Percentiles rank a stretch among this genome's conserved stretches.
These are phyloP conservation scores for Gallinago paraguaiae DNA, from an alignment of 2,113 vertebrate species.

Conservation along the genomic window DNA sequence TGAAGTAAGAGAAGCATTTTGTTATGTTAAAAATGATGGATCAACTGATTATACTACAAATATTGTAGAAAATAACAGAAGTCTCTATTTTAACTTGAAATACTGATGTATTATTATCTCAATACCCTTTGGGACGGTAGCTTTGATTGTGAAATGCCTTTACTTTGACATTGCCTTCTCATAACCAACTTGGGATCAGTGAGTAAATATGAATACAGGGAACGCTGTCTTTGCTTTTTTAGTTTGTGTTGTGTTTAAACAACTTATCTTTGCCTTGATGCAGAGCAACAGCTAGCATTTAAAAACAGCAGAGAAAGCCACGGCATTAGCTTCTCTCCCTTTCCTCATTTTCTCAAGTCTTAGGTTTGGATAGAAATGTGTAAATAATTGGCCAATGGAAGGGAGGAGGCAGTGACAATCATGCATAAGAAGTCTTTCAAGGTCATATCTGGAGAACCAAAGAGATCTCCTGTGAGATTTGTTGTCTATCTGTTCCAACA, in stretches of 20 bases:
- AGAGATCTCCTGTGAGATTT: not conserved
- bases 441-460: not conserved
- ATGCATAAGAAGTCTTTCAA: not conserved
- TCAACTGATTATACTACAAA: not conserved
- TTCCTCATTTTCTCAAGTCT: not conserved
- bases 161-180: not conserved
- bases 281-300: not conserved
- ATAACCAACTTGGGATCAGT: not conserved
- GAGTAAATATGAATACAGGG: not conserved
- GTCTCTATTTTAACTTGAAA: not conserved
- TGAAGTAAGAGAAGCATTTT: not conserved
- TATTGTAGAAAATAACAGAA: not conserved
- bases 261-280: not conserved
- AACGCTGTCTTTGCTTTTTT: too few species aligned
- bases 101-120: not conserved
- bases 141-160: not conserved
- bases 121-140: not conserved
- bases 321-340: not conserved
- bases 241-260: not conserved
- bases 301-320: not conserved
- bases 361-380: not conserved
- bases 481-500: not conserved
- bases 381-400: not conserved
- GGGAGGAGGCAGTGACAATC: not conserved
- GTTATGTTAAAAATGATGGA: not conserved